A percentile compares a stretch with the other conserved stretches of the same genome.
phyloP scores from a whole-genome alignment of 2,113 vertebrate genomes.

The Ceyx margarethae region DNA sequence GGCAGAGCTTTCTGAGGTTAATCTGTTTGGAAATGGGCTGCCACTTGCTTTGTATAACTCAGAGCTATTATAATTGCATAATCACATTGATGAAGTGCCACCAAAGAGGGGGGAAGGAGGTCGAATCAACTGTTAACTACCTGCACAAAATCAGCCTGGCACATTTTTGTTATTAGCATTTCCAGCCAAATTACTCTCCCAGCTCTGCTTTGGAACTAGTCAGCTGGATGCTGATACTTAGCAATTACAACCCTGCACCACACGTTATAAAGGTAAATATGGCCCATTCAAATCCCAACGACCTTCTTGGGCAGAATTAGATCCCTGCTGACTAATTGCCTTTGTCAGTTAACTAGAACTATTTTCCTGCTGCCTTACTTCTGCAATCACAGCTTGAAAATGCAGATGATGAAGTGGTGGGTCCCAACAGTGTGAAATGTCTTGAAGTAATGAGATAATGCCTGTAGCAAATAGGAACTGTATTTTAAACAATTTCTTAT shows the following conservation, averaged over 20 bases:
- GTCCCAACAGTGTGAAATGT: slow-evolving; percentile 47
- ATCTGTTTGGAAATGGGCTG: neutral
- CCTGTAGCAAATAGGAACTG: neutral
- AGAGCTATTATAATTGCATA: neutral
- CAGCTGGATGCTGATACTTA: slow-evolving; percentile 47
- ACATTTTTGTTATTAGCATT: neutral
- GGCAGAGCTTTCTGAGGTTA: neutral
- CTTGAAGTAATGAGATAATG: slow-evolving; percentile 9
- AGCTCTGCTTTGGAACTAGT: slow-evolving; percentile 1
- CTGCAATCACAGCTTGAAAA: slow-evolving; percentile 57
- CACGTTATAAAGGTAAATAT: slow-evolving; percentile 60
- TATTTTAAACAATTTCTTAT: neutral
- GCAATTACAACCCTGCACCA: slow-evolving; percentile 26
- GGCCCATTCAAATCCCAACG: slow-evolving; percentile 41
- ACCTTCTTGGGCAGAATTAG: slow-evolving; percentile 48
- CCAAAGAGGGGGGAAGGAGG: neutral
- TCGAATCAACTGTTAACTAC: neutral
- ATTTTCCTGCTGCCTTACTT: slow-evolving; percentile 53
- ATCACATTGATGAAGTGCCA: neutral
- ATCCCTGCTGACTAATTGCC: slow-evolving; percentile 66
- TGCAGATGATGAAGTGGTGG: slow-evolving; percentile 28
- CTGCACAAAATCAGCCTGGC: neutral
- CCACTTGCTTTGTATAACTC: neutral
- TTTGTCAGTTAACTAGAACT: slow-evolving; percentile 56
- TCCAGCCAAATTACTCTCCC: neutral